Conservation (phyloP, 92 coral and sea anemone species). For the Meandrina meandrites region DNA sequence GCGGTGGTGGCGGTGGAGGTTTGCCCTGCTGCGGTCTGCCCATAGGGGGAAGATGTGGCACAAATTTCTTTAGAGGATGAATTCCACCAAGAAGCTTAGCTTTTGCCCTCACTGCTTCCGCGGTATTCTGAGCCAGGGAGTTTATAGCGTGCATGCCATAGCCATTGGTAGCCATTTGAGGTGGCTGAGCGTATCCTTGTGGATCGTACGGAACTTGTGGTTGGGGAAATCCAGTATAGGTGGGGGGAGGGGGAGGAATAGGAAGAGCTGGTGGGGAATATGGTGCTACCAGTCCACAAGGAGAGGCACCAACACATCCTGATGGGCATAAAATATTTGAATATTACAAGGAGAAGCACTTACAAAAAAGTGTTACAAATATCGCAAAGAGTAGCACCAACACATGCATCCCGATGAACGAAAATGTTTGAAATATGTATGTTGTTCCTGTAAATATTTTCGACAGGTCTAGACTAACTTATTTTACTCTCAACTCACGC, state of each 20-base stretch:
- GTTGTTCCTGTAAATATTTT: no score
- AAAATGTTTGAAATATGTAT: neutral
- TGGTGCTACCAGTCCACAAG: slow-evolving; percentile 34
- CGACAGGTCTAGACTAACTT: no score
- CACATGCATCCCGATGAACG: neutral
- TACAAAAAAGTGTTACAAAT: neutral
- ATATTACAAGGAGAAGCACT: neutral
- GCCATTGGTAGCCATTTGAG: neutral
- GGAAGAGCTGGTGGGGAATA: slow-evolving; percentile 30
- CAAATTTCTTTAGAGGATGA: slow-evolving; percentile 23
- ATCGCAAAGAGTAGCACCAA: neutral
- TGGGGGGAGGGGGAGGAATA: slow-evolving; percentile 18
- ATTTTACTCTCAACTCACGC: no score
- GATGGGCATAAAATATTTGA: neutral
- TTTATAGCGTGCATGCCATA: slow-evolving; percentile 1
- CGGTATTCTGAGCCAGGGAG: slow-evolving; percentile 12
- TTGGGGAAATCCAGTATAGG: slow-evolving; percentile 35
- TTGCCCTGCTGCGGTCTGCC: slow-evolving; percentile 36
- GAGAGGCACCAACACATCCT: slow-evolving; percentile 34
- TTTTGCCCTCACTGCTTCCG: slow-evolving; percentile 20
- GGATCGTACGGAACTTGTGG: slow-evolving; percentile 10
- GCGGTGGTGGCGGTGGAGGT: slow-evolving; percentile 5
- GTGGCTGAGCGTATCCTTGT: slow-evolving; percentile 8
- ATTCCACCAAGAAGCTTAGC: slow-evolving; percentile 26
- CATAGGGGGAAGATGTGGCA: slow-evolving; percentile 42